These are phyloP conservation scores for Gnatocerus cornutus DNA, from an alignment of 2,888 invertebrate genomes.

Conservation along the genomic window DNA sequence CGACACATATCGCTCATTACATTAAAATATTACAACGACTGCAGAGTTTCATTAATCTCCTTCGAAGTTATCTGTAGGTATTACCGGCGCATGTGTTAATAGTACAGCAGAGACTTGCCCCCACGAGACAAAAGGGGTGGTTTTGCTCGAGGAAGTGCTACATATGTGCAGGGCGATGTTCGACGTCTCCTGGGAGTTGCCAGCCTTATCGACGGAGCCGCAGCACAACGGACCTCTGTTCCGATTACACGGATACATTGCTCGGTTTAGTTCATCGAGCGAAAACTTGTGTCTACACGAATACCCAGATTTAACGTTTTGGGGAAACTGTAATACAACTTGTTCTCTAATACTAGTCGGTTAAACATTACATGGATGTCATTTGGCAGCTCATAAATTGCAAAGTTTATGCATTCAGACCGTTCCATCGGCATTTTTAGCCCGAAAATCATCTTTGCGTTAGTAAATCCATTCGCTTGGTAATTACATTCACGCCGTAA, in stretches of 20 bases:
- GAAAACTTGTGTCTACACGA: constrained; percentile 68
- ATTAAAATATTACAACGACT: constrained; percentile 61
- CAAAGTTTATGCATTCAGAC: neutral
- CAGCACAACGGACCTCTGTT: constrained; percentile 67
- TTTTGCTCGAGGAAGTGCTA: constrained; percentile 69
- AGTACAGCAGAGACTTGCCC: constrained; percentile 64
- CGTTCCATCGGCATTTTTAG: too few species aligned
- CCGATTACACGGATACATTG: constrained; percentile 70
- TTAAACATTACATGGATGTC: constrained; percentile 56
- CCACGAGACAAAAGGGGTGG: constrained; percentile 61
- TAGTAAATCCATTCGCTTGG: constrained; percentile 27
- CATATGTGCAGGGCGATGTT: constrained; percentile 69
- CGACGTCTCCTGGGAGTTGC: constrained; percentile 66
- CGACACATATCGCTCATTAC: constrained; percentile 60
- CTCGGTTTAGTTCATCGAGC: constrained; percentile 66
- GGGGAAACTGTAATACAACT: constrained; percentile 60
- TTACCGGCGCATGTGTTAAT: constrained; percentile 66
- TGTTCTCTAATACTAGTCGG: constrained; percentile 61
- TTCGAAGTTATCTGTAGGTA: constrained; percentile 60
- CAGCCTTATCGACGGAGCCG: constrained; percentile 68
- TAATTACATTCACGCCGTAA: constrained; percentile 41
- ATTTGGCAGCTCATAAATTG: constrained; percentile 49
- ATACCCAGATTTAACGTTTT: constrained; percentile 65
- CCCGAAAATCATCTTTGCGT: neutral
- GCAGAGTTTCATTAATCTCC: constrained; percentile 63